Percentiles rank a stretch among this genome's conserved stretches.
Conservation (phyloP, 1,140 invertebrate species). For the Amphibalanus amphitrite region DNA sequence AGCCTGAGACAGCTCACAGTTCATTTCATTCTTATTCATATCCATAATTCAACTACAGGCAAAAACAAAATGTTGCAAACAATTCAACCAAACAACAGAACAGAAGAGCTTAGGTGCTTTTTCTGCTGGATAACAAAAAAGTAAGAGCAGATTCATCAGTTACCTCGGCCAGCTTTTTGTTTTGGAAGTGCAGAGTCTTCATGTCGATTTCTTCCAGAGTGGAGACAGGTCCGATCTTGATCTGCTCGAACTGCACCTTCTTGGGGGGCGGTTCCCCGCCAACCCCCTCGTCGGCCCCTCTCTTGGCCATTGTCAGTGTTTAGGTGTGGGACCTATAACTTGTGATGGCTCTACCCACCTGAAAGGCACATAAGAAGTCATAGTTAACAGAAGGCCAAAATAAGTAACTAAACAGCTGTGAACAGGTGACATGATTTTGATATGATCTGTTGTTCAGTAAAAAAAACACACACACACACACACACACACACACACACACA, state of each 20-base stretch:
- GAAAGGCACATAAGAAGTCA: constrained; percentile 32
- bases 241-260: constrained; percentile 83
- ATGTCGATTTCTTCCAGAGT: constrained; percentile 94
- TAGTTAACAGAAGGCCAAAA: constrained; percentile 49
- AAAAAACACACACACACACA: too few relatives aligned
- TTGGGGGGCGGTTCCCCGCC: constrained; percentile 35
- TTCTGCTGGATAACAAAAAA: too few relatives aligned
- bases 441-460: background rate
- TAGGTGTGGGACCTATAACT: too few relatives aligned
- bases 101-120: too few relatives aligned
- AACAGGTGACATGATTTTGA: constrained; percentile 36
- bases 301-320: constrained; percentile 47
- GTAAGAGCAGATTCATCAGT: too few relatives aligned
- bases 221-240: constrained; percentile 77
- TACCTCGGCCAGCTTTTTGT: constrained; percentile 87
- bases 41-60: too few relatives aligned
- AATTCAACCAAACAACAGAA: too few relatives aligned
- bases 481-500: too few relatives aligned
- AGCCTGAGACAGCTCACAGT: too few relatives aligned
- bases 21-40: too few relatives aligned
- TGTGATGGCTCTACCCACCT: background rate
- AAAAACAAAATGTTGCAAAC: too few relatives aligned
- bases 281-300: constrained; percentile 35
- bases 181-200: constrained; percentile 91
- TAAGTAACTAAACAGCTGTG: constrained; percentile 42